Percentiles rank a stretch among this genome's conserved stretches.
These are phyloP conservation scores for Microtus californicus DNA, from an alignment of 2,797 vertebrate genomes.

Conservation along the genomic window DNA sequence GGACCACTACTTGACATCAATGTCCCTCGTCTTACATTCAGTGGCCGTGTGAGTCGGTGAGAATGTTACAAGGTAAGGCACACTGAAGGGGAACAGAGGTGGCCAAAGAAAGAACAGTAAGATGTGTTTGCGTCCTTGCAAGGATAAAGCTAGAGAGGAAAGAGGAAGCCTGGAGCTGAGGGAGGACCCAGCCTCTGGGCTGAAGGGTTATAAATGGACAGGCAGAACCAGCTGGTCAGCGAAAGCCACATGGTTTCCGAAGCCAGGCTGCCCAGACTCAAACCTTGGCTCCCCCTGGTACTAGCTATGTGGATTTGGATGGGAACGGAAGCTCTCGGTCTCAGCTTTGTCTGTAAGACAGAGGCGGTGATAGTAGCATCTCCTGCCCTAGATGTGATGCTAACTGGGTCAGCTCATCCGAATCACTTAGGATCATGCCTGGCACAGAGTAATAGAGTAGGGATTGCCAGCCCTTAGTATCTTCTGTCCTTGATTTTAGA, in stretches of 20 bases:
- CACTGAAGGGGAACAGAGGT: neutral
- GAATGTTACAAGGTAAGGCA: neutral
- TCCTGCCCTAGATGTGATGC: neutral
- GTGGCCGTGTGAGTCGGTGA: neutral
- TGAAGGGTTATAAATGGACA: neutral
- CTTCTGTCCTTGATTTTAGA: slow-evolving; percentile 16
- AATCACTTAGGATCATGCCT: neutral
- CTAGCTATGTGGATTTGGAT: neutral
- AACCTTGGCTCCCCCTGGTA: neutral
- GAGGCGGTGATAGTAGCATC: neutral
- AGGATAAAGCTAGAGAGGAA: neutral
- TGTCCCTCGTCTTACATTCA: neutral
- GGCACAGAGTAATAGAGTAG: neutral
- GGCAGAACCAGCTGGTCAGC: neutral
- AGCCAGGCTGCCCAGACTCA: neutral
- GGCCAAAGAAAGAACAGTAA: neutral
- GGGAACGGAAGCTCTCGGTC: neutral
- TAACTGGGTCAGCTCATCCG: neutral
- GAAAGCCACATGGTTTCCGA: neutral
- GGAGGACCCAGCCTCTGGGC: neutral
- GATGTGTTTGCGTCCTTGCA: neutral
- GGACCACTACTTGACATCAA: neutral
- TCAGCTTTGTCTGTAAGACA: neutral
- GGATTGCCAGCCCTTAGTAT: neutral
- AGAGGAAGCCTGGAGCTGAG: neutral